These are phyloP conservation scores for Zaprionus capensis DNA, from an alignment of 1,140 invertebrate species.

Conservation along the genomic window DNA sequence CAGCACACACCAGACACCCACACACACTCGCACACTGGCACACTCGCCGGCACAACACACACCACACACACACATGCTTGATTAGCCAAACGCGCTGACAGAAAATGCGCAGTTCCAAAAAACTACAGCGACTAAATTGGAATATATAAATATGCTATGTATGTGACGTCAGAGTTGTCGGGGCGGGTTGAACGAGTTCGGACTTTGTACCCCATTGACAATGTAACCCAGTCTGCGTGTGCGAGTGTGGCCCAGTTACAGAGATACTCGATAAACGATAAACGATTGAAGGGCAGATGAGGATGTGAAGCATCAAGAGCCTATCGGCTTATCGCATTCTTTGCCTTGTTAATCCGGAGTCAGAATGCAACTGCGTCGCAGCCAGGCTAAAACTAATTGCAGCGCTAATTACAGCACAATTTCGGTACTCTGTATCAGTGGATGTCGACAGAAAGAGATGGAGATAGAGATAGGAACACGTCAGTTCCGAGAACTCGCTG, in stretches of 20 bases:
- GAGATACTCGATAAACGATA: conserved; percentile 15
- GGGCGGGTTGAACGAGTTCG: not conserved
- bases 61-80: not conserved
- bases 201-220: conserved; percentile 27
- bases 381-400: not conserved
- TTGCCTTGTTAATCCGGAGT: not conserved
- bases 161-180: conserved; percentile 34
- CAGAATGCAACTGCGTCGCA: not conserved
- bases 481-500: conserved; percentile 5
- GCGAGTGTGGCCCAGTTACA: conserved; percentile 22
- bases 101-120: conserved; percentile 50
- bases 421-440: not conserved
- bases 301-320: not conserved
- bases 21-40: not conserved
- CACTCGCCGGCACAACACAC: not conserved
- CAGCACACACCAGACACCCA: not conserved
- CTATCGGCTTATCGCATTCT: not conserved
- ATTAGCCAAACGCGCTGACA: conserved; percentile 28
- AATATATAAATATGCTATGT: conserved; percentile 32
- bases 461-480: conserved; percentile 7
- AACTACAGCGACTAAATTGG: conserved; percentile 24
- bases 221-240: conserved; percentile 24
- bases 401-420: not conserved
- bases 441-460: not conserved
- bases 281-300: too few species aligned